Evolutionary conservation across 2,113 vertebrate genomes (phyloP).

Genomic region (Pseudorasbora parva): DNA sequence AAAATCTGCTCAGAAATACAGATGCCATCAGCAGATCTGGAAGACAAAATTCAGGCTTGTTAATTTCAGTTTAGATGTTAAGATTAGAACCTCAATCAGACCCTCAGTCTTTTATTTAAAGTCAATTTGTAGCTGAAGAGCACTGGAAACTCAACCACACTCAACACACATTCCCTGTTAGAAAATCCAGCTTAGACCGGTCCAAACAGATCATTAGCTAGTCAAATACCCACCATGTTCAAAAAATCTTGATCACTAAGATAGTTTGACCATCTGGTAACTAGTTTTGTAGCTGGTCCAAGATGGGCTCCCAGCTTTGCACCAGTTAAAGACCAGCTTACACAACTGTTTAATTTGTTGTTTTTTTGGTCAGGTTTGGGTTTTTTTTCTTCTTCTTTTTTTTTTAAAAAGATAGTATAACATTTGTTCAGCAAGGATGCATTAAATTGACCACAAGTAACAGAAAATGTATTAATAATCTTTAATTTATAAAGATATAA

Average conservation of each 20-base stretch:
- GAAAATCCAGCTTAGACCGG: background rate
- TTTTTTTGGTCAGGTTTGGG: background rate
- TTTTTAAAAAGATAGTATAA: background rate
- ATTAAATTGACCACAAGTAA: background rate
- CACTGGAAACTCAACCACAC: background rate
- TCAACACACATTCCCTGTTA: background rate
- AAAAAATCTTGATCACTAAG: background rate
- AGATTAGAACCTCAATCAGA: background rate
- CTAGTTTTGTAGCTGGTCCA: background rate
- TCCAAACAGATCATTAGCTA: background rate
- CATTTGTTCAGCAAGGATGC: background rate
- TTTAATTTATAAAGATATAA: no score
- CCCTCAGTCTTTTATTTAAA: background rate
- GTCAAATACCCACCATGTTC: background rate
- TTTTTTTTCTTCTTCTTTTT: background rate
- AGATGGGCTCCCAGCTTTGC: background rate
- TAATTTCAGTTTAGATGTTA: background rate
- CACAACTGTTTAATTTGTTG: no score
- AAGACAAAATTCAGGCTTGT: constrained; percentile 21
- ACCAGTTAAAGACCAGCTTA: no score
- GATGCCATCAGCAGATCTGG: constrained; percentile 38
- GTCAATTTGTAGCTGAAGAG: background rate
- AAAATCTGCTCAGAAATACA: constrained; percentile 17
- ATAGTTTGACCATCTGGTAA: background rate
- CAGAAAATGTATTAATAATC: background rate